Evolutionary conservation across 2,113 vertebrate species (phyloP).

Genomic region (Anguilla rostrata): DNA sequence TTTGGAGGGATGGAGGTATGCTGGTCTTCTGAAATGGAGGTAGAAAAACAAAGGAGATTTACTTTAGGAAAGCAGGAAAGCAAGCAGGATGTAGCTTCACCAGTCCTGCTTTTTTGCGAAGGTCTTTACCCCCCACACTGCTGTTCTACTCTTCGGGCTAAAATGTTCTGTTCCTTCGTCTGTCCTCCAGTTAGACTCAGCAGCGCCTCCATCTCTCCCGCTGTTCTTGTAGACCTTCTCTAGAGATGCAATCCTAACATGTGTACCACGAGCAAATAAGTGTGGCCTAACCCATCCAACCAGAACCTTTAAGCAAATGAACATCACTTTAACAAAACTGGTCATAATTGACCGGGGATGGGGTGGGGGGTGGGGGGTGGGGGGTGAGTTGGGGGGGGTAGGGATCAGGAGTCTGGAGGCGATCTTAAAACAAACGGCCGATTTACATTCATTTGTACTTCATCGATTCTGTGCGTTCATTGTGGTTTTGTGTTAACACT

Average conservation of each 20-base stretch:
- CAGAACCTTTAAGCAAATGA: conserved; percentile 28
- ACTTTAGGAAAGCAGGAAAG: not conserved
- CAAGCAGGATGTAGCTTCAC: not conserved
- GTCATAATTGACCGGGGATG: not conserved
- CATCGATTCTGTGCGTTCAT: not conserved
- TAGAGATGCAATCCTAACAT: conserved; percentile 51
- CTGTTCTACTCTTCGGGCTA: too few species aligned
- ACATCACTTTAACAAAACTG: conserved; percentile 32
- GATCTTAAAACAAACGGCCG: not conserved
- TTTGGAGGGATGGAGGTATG: conserved; percentile 38
- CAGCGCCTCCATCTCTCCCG: conserved; percentile 36
- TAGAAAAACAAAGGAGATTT: not conserved
- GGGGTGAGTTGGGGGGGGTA: too few species aligned
- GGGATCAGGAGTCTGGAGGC: not conserved
- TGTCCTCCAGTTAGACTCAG: conserved; percentile 19
- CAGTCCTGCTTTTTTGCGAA: not conserved
- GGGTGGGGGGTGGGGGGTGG: not conserved
- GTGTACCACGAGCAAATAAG: conserved; percentile 22
- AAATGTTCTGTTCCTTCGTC: not conserved
- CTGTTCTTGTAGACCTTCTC: conserved; percentile 32
- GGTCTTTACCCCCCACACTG: not conserved
- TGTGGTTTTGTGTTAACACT: not conserved
- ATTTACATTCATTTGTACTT: not conserved
- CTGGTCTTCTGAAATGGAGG: conserved; percentile 45
- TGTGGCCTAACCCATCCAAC: conserved; percentile 19